Evolutionary conservation across 1,140 invertebrate species (phyloP).

Genomic region (Hestina assimilis): DNA sequence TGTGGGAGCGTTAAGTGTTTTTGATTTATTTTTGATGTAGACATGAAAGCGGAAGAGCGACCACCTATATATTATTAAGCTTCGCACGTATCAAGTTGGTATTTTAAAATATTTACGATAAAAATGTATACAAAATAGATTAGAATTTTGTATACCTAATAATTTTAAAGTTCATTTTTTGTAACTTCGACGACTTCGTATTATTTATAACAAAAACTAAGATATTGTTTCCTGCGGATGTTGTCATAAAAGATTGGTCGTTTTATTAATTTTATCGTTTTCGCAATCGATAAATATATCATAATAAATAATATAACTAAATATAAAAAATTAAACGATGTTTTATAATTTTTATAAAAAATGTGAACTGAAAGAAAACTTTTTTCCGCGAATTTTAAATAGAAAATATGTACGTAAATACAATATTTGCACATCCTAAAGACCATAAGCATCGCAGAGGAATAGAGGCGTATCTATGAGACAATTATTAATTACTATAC

Average conservation of each 20-base stretch:
- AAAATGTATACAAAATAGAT: too few relatives aligned
- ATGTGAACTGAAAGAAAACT: too few relatives aligned
- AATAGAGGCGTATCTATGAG: constrained; percentile 22
- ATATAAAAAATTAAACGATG: too few relatives aligned
- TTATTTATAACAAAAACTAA: constrained; percentile 13
- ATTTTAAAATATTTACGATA: background rate
- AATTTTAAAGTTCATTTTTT: too few relatives aligned
- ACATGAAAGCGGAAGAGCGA: constrained; percentile 7
- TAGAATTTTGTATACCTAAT: too few relatives aligned
- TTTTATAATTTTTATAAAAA: too few relatives aligned
- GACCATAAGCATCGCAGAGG: constrained; percentile 4
- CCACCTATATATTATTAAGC: background rate
- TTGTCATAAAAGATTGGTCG: background rate
- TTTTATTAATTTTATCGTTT: too few relatives aligned
- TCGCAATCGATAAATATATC: too few relatives aligned
- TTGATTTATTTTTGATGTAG: constrained; percentile 62
- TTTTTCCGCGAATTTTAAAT: too few relatives aligned
- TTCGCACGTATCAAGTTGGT: background rate
- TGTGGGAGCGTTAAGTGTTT: constrained; percentile 65
- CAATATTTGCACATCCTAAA: background rate
- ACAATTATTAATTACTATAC: constrained; percentile 31
- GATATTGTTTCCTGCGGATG: constrained; percentile 12
- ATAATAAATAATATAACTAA: background rate
- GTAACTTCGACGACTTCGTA: too few relatives aligned
- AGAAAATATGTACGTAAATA: too few relatives aligned